Evolutionary conservation across 2,888 invertebrate species (phyloP).

Genomic region (Zaprionus bogoriensis): DNA sequence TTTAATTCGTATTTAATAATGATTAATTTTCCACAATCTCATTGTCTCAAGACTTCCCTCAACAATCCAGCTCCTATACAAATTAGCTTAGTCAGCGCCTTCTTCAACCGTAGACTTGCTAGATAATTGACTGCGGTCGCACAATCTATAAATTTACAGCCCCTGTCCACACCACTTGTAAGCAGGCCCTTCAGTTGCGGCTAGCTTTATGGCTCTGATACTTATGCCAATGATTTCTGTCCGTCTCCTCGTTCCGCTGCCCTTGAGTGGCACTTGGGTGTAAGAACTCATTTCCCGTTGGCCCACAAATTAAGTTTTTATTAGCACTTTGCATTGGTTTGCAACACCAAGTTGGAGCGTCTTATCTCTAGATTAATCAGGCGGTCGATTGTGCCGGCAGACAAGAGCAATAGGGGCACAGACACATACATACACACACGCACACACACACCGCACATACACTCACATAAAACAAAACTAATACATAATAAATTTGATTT

Average conservation of each 20-base stretch:
- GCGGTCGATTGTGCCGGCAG: slow-evolving; percentile 2
- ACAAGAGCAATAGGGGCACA: slow-evolving; percentile 3
- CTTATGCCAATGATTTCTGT: background rate
- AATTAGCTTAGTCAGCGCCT: background rate
- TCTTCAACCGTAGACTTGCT: background rate
- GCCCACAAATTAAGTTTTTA: slow-evolving; percentile 41
- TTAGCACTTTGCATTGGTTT: slow-evolving; percentile 5
- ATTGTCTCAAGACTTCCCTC: no score
- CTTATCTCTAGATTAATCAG: slow-evolving; percentile 1
- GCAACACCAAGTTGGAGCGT: background rate
- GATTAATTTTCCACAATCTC: no score
- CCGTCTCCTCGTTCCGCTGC: background rate
- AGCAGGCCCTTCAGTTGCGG: background rate
- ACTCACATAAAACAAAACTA: background rate
- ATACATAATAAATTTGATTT: background rate
- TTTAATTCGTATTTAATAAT: no score
- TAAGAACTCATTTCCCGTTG: slow-evolving; percentile 13
- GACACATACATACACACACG: background rate
- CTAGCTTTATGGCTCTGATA: background rate
- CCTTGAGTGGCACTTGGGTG: background rate
- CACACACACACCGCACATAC: background rate
- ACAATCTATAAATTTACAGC: background rate
- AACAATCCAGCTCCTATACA: no score
- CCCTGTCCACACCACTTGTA: background rate
- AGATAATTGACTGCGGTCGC: background rate